A percentile compares a stretch with the other conserved stretches of the same genome.
phyloP scores from a whole-genome alignment of 2,888 invertebrate species.

The Scaptomyza caliginosa region DNA sequence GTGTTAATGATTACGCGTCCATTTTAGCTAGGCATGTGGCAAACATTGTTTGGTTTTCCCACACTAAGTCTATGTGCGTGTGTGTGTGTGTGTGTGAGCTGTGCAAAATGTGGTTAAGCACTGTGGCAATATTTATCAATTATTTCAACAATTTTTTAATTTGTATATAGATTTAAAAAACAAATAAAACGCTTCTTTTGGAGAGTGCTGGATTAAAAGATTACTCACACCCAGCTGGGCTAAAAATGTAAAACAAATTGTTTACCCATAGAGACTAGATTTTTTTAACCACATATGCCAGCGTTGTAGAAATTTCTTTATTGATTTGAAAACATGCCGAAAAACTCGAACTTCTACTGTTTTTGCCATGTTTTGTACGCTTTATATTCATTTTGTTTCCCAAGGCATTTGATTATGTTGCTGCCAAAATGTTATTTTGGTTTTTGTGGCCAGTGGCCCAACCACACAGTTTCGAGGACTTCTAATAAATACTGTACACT shows the following conservation, averaged over 20 bases:
- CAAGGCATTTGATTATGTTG: conserved; percentile 11
- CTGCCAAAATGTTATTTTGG: conserved; percentile 3
- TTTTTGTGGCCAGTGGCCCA: background rate
- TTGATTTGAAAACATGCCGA: background rate
- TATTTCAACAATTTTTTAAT: conserved; percentile 25
- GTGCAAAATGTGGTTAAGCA: conserved; percentile 25
- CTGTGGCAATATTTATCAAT: conserved; percentile 26
- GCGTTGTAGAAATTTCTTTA: no score
- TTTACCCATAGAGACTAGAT: no score
- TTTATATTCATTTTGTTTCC: background rate
- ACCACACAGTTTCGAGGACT: background rate
- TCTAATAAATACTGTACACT: conserved; percentile 16
- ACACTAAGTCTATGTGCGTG: background rate
- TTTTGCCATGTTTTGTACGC: background rate
- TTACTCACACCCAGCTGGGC: background rate
- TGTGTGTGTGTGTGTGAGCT: background rate
- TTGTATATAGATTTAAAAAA: background rate
- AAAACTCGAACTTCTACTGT: background rate
- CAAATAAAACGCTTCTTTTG: background rate
- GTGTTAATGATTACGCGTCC: conserved; percentile 63
- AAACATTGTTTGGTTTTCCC: conserved; percentile 14
- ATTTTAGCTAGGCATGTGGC: conserved; percentile 13
- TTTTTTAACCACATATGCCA: no score
- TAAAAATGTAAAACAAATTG: no score
- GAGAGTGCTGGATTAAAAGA: background rate